These are phyloP conservation scores for Agrilus mali DNA, from an alignment of 2,888 invertebrate genomes.

Conservation along the genomic window DNA sequence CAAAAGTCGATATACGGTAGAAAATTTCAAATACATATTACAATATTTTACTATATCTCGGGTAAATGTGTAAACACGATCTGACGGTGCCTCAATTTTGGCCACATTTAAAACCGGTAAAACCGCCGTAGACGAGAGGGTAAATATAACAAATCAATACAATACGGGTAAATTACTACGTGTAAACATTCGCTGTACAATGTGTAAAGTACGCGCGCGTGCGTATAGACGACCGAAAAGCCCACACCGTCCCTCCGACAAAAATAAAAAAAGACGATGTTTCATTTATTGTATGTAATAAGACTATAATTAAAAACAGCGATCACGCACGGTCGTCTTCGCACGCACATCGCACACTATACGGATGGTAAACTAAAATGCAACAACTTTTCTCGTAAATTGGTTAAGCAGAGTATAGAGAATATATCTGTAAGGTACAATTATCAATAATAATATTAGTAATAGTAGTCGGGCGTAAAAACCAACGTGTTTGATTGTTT, in stretches of 20 bases:
- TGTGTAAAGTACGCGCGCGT: slow-evolving; percentile 4
- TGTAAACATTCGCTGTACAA: slow-evolving; percentile 12
- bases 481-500: no score
- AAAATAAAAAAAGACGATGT: not conserved
- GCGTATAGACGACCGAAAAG: slow-evolving; percentile 6
- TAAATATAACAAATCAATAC: slow-evolving; percentile 27
- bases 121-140: slow-evolving; percentile 17
- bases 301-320: slow-evolving; percentile 5
- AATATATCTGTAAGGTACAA: slow-evolving; percentile 6
- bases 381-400: slow-evolving; percentile 13
- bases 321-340: no score
- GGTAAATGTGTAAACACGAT: slow-evolving; percentile 10
- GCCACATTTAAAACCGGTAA: slow-evolving; percentile 20
- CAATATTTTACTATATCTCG: slow-evolving; percentile 7
- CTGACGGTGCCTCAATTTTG: slow-evolving; percentile 12
- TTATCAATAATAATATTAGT: no score
- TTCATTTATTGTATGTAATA: slow-evolving; percentile 3
- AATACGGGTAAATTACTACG: slow-evolving; percentile 14
- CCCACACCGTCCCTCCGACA: not conserved
- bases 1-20: slow-evolving; percentile 24
- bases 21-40: slow-evolving; percentile 12
- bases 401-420: slow-evolving; percentile 35
- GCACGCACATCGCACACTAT: no score
- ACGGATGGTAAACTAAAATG: slow-evolving; percentile 7
- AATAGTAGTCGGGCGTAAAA: no score